phyloP scores from a whole-genome alignment of 1,140 invertebrate genomes.

The Dinoponera quadriceps region DNA sequence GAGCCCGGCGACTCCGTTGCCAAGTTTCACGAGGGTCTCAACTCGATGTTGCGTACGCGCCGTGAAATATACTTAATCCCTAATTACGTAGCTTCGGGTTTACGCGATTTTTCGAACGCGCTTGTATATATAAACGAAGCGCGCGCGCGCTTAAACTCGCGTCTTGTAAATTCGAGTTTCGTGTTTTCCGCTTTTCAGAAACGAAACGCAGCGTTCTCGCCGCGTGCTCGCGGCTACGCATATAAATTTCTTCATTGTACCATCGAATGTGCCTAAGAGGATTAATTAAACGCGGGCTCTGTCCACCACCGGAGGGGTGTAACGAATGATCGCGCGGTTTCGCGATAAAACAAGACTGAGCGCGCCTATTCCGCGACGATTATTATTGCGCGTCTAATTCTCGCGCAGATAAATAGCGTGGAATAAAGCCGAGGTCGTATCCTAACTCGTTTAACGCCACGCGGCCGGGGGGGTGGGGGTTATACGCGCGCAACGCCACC shows the following conservation, averaged over 20 bases:
- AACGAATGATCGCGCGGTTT: not conserved
- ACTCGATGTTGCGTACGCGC: conserved; percentile 51
- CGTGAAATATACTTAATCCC: conserved; percentile 48
- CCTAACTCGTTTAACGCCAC: conserved; percentile 3
- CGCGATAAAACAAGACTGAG: conserved; percentile 16
- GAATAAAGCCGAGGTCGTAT: not conserved
- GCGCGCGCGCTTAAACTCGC: not conserved
- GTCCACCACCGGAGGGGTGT: too few relatives aligned
- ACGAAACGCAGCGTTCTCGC: not conserved
- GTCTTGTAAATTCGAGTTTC: not conserved
- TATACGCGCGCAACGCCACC: too few relatives aligned
- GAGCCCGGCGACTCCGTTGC: conserved; percentile 43
- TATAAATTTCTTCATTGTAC: conserved; percentile 22
- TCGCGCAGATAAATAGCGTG: conserved; percentile 1
- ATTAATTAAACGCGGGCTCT: not conserved
- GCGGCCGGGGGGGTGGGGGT: too few relatives aligned
- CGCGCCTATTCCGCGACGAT: not conserved
- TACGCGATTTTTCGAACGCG: conserved; percentile 36
- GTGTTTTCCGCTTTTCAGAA: not conserved
- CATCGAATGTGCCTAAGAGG: not conserved
- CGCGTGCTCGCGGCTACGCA: too few relatives aligned
- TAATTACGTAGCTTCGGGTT: conserved; percentile 48
- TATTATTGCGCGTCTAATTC: not conserved
- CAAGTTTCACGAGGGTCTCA: conserved; percentile 50
- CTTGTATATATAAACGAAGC: conserved; percentile 26